Evolutionary conservation across 2,888 invertebrate genomes (phyloP), one percentile per base, ranked within the genome.

Genomic region (Eupithecia subfuscata): DNA sequence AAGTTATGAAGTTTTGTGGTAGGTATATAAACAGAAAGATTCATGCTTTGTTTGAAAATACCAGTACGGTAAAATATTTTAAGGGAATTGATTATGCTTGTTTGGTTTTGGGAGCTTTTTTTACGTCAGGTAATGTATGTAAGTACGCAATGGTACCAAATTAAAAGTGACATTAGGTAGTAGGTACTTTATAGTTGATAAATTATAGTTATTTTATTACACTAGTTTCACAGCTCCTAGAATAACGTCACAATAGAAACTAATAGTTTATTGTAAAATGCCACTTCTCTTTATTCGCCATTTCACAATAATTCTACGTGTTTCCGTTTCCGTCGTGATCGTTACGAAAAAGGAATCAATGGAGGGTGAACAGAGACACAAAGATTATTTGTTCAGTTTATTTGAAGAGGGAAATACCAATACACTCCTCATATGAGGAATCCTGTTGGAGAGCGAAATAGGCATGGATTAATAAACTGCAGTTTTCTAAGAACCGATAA

Each of bases 401-500:
- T 86, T 83, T 83, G 81, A 80, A 81, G 82, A 85, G 82, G 81
- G 82, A 82, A 80, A 77, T 77, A 75, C 77, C 80, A 84, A 85
- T 84, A 85, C 83, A 81, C 82, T 80, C 78, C 78, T 79, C 70
- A 75, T 75, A 76, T 80, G 82, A 82, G 80, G 79, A 83, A 83
- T 48, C 18, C 48, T 8, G 48, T 48, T 18, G 8, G 48, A 6
- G 18, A 78, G 68, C 80, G 82, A 84, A 85, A 81, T 4, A 30
- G 6, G 7, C 16, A 25, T 12, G 7, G 16, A 16, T 22, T 60
- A n/a, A 48, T 52, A 52, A 22, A 22, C n/a, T n/a, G 7, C 22
- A 3, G 9, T 22, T 52, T 52, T 52, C 9, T 52, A n/a, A 48
- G 48, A 48, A 48, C 0, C 48, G 11, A 30, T 45, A 45, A 16